Conservation (phyloP, 2,797 vertebrate genomes). For the Hipposideros larvatus region DNA sequence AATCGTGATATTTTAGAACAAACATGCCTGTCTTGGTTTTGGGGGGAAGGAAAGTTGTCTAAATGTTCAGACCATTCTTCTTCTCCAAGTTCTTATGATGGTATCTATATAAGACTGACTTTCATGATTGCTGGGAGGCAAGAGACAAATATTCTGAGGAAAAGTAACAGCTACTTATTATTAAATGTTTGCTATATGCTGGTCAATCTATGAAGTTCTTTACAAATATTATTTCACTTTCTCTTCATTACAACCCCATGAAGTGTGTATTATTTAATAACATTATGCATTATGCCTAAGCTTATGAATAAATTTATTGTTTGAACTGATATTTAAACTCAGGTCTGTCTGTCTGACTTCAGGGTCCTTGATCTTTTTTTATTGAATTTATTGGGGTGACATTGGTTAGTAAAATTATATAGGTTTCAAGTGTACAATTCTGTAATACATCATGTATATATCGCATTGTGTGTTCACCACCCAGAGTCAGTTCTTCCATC, state of each 20-base stretch:
- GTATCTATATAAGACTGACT: neutral
- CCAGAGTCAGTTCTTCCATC: too few species aligned
- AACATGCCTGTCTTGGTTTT: neutral
- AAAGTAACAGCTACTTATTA: constrained; percentile 9
- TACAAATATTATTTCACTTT: neutral
- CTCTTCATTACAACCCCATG: neutral
- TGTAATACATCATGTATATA: too few species aligned
- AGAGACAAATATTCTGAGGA: constrained; percentile 19
- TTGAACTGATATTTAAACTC: constrained; percentile 28
- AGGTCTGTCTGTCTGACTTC: neutral
- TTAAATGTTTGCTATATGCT: neutral
- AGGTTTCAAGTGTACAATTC: too few species aligned
- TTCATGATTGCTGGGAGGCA: neutral
- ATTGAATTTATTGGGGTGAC: too few species aligned
- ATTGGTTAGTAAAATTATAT: too few species aligned
- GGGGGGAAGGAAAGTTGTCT: neutral
- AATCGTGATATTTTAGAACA: neutral
- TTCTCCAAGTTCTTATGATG: neutral
- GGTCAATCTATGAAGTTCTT: neutral
- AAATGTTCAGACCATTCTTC: neutral
- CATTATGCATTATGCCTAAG: neutral
- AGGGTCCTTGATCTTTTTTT: neutral
- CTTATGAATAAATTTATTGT: constrained; percentile 7
- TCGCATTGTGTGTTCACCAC: too few species aligned
- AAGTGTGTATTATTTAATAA: neutral